Evolutionary conservation across 2,888 invertebrate species (phyloP).

Genomic region (Ophion slaviceki): DNA sequence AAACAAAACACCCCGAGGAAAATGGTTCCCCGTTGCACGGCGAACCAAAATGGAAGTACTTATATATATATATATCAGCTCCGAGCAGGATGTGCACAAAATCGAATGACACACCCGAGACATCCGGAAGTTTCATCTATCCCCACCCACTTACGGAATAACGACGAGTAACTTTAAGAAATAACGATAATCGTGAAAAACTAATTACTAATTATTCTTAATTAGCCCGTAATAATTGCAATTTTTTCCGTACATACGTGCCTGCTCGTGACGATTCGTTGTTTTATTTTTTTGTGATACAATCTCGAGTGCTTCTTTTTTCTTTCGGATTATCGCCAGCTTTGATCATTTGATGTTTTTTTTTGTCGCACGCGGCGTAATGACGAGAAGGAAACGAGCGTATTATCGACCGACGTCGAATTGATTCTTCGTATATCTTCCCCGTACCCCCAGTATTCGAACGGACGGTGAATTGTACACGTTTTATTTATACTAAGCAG

Average conservation of each 20-base stretch:
- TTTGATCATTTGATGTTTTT: conserved; percentile 4
- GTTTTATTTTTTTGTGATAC: background rate
- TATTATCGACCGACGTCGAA: conserved; percentile 27
- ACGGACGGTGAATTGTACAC: conserved; percentile 26
- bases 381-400: background rate
- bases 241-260: background rate
- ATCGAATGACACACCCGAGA: background rate
- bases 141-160: background rate
- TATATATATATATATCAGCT: conserved; percentile 37
- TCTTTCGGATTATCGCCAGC: background rate
- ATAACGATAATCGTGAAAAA: conserved; percentile 21
- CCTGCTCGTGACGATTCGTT: background rate
- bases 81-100: background rate
- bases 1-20: background rate
- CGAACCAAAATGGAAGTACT: conserved; percentile 46
- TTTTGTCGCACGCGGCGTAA: background rate
- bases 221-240: conserved; percentile 15
- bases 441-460: background rate
- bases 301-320: conserved; percentile 3
- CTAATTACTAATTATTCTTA: conserved; percentile 15
- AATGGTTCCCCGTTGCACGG: conserved; percentile 20
- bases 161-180: conserved; percentile 18
- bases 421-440: background rate
- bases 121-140: background rate
- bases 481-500: conserved; percentile 62